A percentile compares a stretch with the other conserved stretches of the same genome.
Conservation (phyloP, 2,113 vertebrate species). For the Alligator sinensis region DNA sequence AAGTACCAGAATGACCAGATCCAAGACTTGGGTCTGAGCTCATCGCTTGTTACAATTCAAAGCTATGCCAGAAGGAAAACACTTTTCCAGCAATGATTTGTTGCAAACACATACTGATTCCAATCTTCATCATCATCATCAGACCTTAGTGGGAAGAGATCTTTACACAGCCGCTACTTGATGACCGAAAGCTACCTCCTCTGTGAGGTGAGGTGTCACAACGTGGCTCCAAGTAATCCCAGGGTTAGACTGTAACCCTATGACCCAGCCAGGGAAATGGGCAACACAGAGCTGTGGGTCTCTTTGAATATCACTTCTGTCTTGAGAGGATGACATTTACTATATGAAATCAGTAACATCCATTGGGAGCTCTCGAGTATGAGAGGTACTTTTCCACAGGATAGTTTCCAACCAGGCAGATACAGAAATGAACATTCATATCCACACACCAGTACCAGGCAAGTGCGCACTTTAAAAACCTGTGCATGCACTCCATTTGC, state of each 20-base stretch:
- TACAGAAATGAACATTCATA: background rate
- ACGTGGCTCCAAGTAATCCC: background rate
- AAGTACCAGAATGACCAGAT: background rate
- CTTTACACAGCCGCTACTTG: background rate
- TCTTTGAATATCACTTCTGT: constrained; percentile 21
- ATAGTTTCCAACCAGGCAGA: rapidly evolving
- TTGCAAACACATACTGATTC: background rate
- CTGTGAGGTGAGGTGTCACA: rapidly evolving
- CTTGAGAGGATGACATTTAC: background rate
- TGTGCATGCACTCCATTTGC: background rate
- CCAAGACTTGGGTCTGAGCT: background rate
- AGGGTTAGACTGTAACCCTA: background rate
- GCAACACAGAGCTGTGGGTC: background rate
- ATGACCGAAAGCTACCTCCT: background rate
- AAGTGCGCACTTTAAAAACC: background rate
- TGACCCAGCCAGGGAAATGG: background rate
- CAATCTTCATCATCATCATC: background rate
- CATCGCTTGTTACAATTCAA: background rate
- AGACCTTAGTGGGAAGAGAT: background rate
- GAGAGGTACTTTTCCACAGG: background rate
- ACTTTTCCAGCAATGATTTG: background rate
- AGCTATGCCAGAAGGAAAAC: background rate
- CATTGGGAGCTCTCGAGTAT: background rate
- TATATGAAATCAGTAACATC: background rate
- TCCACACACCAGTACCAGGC: rapidly evolving